Percentiles rank a stretch among this genome's conserved stretches.
Conservation (phyloP, 1,140 invertebrate genomes). For the Hycleus cichorii region DNA sequence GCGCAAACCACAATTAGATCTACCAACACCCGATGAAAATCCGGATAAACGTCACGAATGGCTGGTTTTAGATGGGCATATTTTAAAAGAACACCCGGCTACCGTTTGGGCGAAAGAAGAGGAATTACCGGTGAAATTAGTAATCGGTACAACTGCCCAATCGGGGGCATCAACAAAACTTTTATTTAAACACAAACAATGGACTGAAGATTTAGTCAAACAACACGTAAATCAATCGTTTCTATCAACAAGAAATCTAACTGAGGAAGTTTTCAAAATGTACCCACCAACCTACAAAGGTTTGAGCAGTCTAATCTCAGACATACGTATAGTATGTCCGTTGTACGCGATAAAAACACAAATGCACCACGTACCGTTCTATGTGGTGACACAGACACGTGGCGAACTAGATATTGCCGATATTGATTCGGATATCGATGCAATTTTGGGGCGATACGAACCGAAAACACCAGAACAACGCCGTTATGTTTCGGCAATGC, state of each 20-base stretch:
- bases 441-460: conserved; percentile 69
- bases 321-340: conserved; percentile 73
- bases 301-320: conserved; percentile 63
- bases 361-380: conserved; percentile 57
- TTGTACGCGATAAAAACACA: conserved; percentile 54
- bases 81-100: conserved; percentile 56
- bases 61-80: conserved; percentile 63
- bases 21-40: conserved; percentile 52
- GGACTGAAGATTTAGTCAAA: conserved; percentile 54
- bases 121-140: conserved; percentile 47
- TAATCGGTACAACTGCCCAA: conserved; percentile 68
- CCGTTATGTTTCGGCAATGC: conserved; percentile 67
- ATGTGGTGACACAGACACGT: conserved; percentile 59
- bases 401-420: conserved; percentile 50
- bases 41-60: conserved; percentile 57
- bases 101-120: conserved; percentile 49
- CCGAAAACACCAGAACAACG: conserved; percentile 61
- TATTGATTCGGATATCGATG: conserved; percentile 61
- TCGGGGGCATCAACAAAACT: conserved; percentile 53
- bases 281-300: conserved; percentile 61
- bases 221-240: conserved; percentile 56
- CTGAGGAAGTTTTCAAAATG: conserved; percentile 51
- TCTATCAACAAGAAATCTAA: conserved; percentile 52
- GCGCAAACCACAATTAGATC: conserved; percentile 50
- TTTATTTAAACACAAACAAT: conserved; percentile 49